Evolutionary conservation across 2,797 vertebrate genomes (phyloP).

Genomic region (Chaetophractus vellerosus): DNA sequence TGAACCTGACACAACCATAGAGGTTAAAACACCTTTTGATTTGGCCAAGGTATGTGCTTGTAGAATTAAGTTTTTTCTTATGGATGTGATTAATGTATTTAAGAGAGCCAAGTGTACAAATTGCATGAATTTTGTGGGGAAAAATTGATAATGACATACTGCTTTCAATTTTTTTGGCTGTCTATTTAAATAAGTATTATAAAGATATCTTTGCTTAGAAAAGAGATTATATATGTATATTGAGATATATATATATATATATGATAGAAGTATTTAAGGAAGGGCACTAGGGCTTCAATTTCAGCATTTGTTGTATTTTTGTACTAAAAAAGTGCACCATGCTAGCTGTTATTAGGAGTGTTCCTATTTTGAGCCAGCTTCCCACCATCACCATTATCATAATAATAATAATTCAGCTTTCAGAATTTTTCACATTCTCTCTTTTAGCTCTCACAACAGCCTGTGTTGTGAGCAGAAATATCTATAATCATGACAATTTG

Average conservation of each 20-base stretch:
- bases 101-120: background rate
- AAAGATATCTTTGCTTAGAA: conserved; percentile 3
- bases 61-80: background rate
- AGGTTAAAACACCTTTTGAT: conserved; percentile 98
- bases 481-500: conserved; percentile 34
- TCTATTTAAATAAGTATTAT: conserved; percentile 29
- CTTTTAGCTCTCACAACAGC: background rate
- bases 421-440: conserved; percentile 40
- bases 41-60: conserved; percentile 93
- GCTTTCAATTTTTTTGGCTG: conserved; percentile 16
- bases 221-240: background rate
- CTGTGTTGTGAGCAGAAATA: conserved; percentile 1
- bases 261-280: conserved; percentile 31
- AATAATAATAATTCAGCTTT: background rate
- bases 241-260: background rate
- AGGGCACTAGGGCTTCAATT: background rate
- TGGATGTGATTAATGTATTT: conserved; percentile 16
- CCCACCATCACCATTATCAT: background rate
- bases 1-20: conserved; percentile 89
- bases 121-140: background rate
- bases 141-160: background rate
- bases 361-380: background rate
- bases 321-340: background rate
- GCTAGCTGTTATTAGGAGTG: background rate
- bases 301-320: background rate